Evolutionary conservation across 2,113 vertebrate species (phyloP).

Genomic region (Pleuronectes platessa): DNA sequence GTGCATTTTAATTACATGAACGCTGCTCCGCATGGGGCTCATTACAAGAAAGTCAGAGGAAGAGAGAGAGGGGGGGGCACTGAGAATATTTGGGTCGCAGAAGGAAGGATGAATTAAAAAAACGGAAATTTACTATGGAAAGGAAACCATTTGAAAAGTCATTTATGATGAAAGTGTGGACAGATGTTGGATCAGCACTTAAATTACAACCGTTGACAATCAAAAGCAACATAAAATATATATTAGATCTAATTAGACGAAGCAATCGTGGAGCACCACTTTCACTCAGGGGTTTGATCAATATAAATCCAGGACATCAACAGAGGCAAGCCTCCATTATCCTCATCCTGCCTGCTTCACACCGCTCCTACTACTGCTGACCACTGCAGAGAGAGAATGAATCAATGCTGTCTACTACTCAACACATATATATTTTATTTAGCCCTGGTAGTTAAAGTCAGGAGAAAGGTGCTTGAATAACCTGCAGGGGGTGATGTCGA

Average conservation of each 20-base stretch:
- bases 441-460: constrained; percentile 28
- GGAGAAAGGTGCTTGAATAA: not conserved
- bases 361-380: constrained; percentile 45
- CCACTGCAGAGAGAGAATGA: constrained; percentile 22
- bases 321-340: constrained; percentile 40
- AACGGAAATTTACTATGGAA: constrained; percentile 37
- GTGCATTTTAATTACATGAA: constrained; percentile 78
- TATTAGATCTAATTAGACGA: constrained; percentile 27
- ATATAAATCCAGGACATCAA: constrained; percentile 13
- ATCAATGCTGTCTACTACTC: constrained; percentile 46
- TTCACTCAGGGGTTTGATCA: constrained; percentile 16
- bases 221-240: constrained; percentile 18
- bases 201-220: not conserved
- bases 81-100: constrained; percentile 29
- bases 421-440: constrained; percentile 41
- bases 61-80: constrained; percentile 26
- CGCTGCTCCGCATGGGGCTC: constrained; percentile 56
- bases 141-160: constrained; percentile 50
- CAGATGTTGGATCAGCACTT: constrained; percentile 11
- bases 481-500: constrained; percentile 63
- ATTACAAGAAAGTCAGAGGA: constrained; percentile 57
- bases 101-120: constrained; percentile 34
- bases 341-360: constrained; percentile 46
- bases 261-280: constrained; percentile 9
- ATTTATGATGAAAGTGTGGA: constrained; percentile 17